phyloP scores from a whole-genome alignment of 2,113 vertebrate genomes.

The Orycteropus afer region DNA sequence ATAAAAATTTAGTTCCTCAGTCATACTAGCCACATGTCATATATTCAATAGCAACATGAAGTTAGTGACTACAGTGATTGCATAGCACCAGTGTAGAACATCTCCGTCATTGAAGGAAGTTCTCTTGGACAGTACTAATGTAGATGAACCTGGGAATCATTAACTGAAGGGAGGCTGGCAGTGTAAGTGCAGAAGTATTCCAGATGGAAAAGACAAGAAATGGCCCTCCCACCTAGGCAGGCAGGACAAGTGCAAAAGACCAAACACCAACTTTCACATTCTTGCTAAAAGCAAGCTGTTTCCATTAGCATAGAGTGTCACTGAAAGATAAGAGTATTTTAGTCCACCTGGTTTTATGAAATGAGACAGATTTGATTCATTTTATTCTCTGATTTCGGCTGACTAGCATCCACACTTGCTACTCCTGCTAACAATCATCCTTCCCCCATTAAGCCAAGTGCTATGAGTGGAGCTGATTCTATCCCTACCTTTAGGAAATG shows the following conservation, averaged over 20 bases:
- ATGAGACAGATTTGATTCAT: not conserved
- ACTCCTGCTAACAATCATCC: not conserved
- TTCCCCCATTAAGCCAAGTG: not conserved
- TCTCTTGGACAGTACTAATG: not conserved
- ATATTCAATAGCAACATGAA: fast-evolving
- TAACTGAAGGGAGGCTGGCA: not conserved
- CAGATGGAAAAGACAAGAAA: not conserved
- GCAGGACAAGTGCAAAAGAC: not conserved
- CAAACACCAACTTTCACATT: not conserved
- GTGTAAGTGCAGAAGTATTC: not conserved
- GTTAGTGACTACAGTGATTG: fast-evolving
- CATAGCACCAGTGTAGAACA: fast-evolving
- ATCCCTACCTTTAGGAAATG: not conserved
- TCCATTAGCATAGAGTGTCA: not conserved
- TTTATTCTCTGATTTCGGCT: not conserved
- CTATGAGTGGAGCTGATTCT: not conserved
- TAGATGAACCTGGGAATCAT: fast-evolving
- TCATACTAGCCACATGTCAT: not conserved
- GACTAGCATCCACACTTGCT: not conserved
- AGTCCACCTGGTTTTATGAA: not conserved
- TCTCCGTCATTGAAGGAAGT: not conserved
- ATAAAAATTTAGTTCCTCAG: not conserved
- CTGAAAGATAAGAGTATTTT: not conserved
- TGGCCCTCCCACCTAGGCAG: not conserved
- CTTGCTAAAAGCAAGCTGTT: not conserved